These are phyloP conservation scores for Micoletzkya japonica DNA, from an alignment of 2,888 invertebrate species.

Conservation along the genomic window DNA sequence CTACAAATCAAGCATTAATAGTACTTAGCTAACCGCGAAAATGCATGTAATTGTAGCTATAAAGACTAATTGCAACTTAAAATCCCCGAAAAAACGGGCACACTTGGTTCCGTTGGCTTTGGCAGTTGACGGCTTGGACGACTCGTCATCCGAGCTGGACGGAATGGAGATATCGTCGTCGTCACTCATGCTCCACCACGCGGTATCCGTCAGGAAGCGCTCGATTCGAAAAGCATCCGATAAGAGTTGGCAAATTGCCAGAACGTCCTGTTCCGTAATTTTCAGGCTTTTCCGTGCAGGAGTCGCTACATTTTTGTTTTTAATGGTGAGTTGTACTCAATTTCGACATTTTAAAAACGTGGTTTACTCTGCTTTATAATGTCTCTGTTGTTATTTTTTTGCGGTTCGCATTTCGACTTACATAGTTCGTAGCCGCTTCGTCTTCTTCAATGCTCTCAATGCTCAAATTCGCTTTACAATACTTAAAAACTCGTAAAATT, in stretches of 20 bases:
- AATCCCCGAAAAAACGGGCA: neutral
- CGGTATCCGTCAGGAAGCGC: neutral
- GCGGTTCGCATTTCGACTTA: neutral
- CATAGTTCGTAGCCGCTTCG: neutral
- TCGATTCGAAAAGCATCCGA: neutral
- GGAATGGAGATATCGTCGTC: slow-evolving; percentile 21
- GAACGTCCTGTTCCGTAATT: neutral
- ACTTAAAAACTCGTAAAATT: no score
- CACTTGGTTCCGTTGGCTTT: slow-evolving; percentile 22
- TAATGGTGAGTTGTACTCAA: slow-evolving; percentile 25
- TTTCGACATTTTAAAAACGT: neutral
- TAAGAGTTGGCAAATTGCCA: slow-evolving; percentile 2
- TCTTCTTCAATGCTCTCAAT: neutral
- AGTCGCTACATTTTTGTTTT: neutral
- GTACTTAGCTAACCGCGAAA: neutral
- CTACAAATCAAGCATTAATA: neutral
- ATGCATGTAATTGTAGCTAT: no score
- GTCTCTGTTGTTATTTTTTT: neutral
- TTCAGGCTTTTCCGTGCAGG: neutral
- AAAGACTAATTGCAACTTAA: no score
- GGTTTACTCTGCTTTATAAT: neutral
- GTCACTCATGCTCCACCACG: neutral
- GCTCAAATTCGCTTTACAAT: no score
- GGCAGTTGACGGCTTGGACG: neutral
- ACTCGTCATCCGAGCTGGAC: slow-evolving; percentile 22